Percentiles rank a stretch among this genome's conserved stretches.
Conservation (phyloP, 2,113 vertebrate genomes). For the Centropus bengalensis region DNA sequence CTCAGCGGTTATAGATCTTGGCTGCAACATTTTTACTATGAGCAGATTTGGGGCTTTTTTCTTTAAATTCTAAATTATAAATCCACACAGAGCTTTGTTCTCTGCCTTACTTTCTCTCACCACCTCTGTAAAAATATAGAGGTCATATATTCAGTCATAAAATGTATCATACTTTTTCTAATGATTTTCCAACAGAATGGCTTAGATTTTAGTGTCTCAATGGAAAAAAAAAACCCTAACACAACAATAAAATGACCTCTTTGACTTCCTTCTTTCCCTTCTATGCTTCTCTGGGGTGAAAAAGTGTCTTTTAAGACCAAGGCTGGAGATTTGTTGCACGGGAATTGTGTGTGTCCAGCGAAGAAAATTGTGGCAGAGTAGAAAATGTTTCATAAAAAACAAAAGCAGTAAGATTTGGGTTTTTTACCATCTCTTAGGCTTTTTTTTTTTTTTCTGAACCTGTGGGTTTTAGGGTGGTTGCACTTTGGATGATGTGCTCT, state of each 20-base stretch:
- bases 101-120: neutral
- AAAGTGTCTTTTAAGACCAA: neutral
- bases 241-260: neutral
- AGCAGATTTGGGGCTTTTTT: neutral
- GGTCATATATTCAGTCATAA: neutral
- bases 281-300: neutral
- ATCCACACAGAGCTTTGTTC: neutral
- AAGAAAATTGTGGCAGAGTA: neutral
- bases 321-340: neutral
- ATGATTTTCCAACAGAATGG: neutral
- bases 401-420: neutral
- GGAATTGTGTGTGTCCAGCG: neutral
- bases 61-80: neutral
- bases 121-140: neutral
- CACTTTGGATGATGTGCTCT: neutral
- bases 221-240: neutral
- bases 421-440: neutral
- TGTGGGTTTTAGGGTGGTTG: neutral
- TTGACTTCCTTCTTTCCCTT: neutral
- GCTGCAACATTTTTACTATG: neutral
- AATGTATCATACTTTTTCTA: neutral
- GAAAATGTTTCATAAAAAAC: neutral
- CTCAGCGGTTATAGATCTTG: neutral
- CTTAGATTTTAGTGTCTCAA: neutral
- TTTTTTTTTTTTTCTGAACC: neutral